Conservation (phyloP, 2,797 vertebrate species). For the Xenopus petersii region DNA sequence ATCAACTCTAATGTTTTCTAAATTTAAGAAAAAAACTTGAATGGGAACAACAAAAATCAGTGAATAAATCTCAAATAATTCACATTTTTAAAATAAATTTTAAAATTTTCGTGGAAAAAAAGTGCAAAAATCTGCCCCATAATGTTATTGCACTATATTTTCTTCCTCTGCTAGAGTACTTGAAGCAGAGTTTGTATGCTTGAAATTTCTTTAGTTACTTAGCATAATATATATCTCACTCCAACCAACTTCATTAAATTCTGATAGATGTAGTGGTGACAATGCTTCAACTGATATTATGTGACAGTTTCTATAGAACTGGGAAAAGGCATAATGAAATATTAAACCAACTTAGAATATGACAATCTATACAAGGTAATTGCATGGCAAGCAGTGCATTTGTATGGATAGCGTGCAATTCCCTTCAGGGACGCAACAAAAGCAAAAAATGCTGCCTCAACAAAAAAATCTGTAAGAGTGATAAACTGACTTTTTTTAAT, state of each 20-base stretch:
- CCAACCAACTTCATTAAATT: not conserved
- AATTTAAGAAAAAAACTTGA: no score
- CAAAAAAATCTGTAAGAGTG: not conserved
- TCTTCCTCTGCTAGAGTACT: no score
- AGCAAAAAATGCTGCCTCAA: not conserved
- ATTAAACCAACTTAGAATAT: slow-evolving; percentile 6
- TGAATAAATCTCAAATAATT: no score
- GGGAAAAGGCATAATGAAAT: not conserved
- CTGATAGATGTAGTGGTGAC: not conserved
- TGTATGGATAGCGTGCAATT: slow-evolving; percentile 13
- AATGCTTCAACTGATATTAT: slow-evolving; percentile 1
- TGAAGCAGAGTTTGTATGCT: not conserved
- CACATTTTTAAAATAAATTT: no score
- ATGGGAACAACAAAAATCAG: no score
- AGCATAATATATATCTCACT: not conserved
- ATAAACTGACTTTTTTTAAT: slow-evolving; percentile 16
- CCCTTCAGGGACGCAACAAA: slow-evolving; percentile 8
- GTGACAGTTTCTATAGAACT: slow-evolving; percentile 7
- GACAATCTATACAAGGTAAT: slow-evolving; percentile 26
- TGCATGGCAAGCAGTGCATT: not conserved
- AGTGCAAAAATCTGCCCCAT: no score
- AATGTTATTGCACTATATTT: no score
- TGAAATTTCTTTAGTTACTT: not conserved
- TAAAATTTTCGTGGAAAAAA: no score
- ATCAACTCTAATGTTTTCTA: no score